These are phyloP conservation scores for Alca torda DNA, from an alignment of 2,797 vertebrate species.

Conservation along the genomic window DNA sequence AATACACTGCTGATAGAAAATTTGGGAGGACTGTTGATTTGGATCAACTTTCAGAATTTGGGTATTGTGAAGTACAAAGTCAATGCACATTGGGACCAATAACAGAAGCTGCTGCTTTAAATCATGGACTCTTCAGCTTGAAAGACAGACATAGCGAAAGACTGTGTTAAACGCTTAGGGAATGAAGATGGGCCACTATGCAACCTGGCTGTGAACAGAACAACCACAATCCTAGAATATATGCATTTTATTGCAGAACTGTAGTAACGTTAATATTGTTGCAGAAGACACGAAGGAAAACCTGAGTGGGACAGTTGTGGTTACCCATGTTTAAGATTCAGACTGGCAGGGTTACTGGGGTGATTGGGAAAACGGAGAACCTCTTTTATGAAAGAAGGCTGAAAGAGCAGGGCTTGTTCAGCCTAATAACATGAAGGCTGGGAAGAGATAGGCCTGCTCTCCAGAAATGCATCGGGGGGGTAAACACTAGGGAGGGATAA, in stretches of 20 bases:
- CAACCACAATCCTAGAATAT: neutral
- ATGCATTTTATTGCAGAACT: neutral
- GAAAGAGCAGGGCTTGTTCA: slow-evolving; percentile 63
- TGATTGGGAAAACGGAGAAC: slow-evolving; percentile 57
- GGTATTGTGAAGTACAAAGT: neutral
- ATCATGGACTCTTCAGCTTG: neutral
- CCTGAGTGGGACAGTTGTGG: neutral
- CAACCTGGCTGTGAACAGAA: neutral
- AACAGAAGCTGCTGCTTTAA: slow-evolving; percentile 32
- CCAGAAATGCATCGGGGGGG: slow-evolving; percentile 35
- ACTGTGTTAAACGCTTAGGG: neutral
- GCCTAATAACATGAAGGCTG: slow-evolving; percentile 59
- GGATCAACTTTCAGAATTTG: neutral
- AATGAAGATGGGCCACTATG: neutral
- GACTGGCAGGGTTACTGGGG: slow-evolving; percentile 28
- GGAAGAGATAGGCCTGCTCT: slow-evolving; percentile 63
- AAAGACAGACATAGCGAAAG: neutral
- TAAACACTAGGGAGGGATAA: slow-evolving; percentile 67
- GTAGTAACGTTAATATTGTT: neutral
- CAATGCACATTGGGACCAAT: slow-evolving; percentile 35
- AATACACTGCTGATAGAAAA: neutral
- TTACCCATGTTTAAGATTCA: slow-evolving; percentile 35
- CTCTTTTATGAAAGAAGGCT: slow-evolving; percentile 41
- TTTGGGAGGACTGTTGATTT: neutral
- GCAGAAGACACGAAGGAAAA: neutral